These are phyloP conservation scores for Ennomos fuscantarius DNA, from an alignment of 2,888 invertebrate genomes.

Conservation along the genomic window DNA sequence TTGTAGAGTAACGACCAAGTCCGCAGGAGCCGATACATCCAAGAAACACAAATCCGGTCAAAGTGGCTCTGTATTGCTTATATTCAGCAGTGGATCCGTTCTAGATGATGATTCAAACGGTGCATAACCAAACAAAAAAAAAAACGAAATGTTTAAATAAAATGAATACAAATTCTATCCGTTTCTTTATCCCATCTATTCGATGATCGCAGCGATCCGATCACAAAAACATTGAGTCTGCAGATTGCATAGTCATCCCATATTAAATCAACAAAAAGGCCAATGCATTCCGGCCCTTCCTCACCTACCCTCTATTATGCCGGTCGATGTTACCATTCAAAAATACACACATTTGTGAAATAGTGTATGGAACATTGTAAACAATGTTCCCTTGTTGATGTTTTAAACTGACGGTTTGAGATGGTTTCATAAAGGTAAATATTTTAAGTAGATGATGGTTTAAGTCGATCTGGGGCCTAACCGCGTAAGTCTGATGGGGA, in stretches of 20 bases:
- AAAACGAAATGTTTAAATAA: background rate
- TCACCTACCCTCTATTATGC: background rate
- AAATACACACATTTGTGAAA: constrained; percentile 15
- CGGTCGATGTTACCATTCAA: constrained; percentile 19
- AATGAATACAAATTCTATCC: background rate
- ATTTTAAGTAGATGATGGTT: no score
- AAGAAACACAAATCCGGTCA: no score
- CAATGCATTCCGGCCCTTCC: constrained; percentile 7
- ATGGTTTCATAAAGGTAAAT: background rate
- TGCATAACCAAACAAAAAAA: no score
- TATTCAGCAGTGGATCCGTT: no score
- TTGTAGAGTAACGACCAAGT: no score
- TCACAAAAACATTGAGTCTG: constrained; percentile 8
- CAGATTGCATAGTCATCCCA: constrained; percentile 12
- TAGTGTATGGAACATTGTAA: constrained; percentile 3
- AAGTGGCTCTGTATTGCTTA: no score
- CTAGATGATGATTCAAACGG: no score
- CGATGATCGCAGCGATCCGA: background rate
- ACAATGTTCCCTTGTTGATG: constrained; percentile 1
- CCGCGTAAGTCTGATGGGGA: no score
- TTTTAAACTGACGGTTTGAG: background rate
- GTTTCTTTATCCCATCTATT: background rate
- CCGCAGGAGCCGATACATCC: no score
- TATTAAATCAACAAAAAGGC: constrained; percentile 23
- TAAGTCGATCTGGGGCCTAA: no score